A percentile compares a stretch with the other conserved stretches of the same genome.
Conservation (phyloP, 2,797 vertebrate genomes). For the Alfaro cultratus region DNA sequence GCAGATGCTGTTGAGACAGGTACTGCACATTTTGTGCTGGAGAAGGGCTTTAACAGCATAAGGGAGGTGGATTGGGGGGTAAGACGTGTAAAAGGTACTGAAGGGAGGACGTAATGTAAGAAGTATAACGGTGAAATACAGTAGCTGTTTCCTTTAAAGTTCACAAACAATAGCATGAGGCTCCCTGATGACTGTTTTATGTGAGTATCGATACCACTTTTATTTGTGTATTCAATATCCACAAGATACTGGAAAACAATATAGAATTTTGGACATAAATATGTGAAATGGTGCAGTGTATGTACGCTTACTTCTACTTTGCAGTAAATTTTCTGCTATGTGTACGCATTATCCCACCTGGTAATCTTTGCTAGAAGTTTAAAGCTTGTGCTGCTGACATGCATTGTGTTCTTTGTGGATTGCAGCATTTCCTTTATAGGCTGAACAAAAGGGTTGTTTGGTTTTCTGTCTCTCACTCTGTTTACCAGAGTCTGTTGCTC, state of each 20-base stretch:
- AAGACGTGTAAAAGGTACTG: neutral
- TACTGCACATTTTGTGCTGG: neutral
- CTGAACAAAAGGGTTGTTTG: constrained; percentile 24
- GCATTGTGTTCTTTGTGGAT: constrained; percentile 16
- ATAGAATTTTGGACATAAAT: neutral
- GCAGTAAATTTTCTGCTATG: neutral
- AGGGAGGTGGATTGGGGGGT: neutral
- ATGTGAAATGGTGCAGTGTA: neutral
- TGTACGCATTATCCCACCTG: neutral
- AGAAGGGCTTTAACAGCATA: neutral
- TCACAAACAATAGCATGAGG: neutral
- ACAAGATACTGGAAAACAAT: neutral
- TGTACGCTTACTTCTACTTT: neutral
- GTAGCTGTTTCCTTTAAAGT: neutral
- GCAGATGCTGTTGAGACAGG: neutral
- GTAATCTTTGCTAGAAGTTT: neutral
- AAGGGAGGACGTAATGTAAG: neutral
- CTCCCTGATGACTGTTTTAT: neutral
- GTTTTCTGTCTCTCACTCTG: neutral
- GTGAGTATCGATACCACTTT: neutral
- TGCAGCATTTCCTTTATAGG: constrained; percentile 38
- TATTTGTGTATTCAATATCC: neutral
- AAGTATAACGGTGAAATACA: neutral
- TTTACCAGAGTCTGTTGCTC: constrained; percentile 54
- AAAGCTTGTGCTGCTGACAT: neutral